Percentiles rank a stretch among this genome's conserved stretches.
phyloP scores from a whole-genome alignment of 2,797 vertebrate genomes.

The Acropternis orthonyx region DNA sequence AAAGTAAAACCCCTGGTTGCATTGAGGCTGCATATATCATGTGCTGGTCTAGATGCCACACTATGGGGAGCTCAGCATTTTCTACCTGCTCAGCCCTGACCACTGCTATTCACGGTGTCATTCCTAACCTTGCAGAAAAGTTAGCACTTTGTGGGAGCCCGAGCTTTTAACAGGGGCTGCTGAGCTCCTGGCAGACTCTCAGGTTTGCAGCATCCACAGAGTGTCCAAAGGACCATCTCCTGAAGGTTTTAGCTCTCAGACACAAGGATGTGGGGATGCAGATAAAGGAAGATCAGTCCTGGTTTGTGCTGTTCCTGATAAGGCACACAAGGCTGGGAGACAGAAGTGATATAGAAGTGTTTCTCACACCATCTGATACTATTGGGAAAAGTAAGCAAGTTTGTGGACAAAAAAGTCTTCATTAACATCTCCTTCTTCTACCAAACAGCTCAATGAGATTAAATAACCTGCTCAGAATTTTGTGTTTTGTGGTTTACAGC shows the following conservation, averaged over 20 bases:
- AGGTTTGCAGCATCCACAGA: neutral
- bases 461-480: neutral
- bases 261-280: neutral
- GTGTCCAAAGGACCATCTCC: neutral
- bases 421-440: neutral
- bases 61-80: neutral
- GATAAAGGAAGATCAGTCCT: neutral
- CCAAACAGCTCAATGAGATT: neutral
- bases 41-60: neutral
- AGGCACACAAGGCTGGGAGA: neutral
- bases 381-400: neutral
- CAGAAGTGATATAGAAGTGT: neutral
- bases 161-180: neutral
- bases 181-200: neutral
- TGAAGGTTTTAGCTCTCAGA: neutral
- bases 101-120: accelerated
- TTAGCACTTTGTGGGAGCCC: neutral
- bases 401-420: neutral
- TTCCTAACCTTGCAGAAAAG: neutral
- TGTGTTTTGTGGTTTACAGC: neutral
- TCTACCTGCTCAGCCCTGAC: neutral
- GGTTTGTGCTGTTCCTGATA: neutral
- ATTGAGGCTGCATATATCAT: neutral
- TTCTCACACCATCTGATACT: neutral
- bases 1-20: neutral